Evolutionary conservation across 64 coral and sea anemone genomes (phyloP), one percentile per base, ranked within the genome.

Genomic region (Pachyseris speciosa): DNA sequence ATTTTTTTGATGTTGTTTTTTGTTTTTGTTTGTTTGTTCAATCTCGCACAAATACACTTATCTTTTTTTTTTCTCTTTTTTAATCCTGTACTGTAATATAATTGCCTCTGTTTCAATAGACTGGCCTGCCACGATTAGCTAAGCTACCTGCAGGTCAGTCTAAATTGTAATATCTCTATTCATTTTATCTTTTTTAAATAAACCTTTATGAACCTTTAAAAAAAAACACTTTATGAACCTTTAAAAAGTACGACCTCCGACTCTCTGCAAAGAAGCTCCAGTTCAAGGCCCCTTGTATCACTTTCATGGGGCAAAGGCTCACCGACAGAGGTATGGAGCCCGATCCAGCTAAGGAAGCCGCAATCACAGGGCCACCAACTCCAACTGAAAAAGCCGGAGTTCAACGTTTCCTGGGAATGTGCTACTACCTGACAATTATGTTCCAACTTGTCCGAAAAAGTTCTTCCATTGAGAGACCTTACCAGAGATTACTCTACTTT

Each of bases 261-360:
- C 68, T 73, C 10, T 71, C 66, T 8, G 32, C 43, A 16, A 69
- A 58, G 22, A 87, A 87, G 19, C 0, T 87, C 2, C 41, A 87
- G 8, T 59, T 72, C 25, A 71, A 72, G 37, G 36, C n/a, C n/a
- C n/a, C 51, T 27, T 69, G 49, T 36, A 70, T 88, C 15, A 36
- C 39, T 13, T 88, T 88, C 71, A 88, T 88, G 69, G 67, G 53
- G 16, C 51, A 88, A 37, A 64, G 37, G 17, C 52, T 61, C 5
- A 74, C 86, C 10, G 1, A 40, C 4, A 44, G 41, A 64, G 70
- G 86, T 2, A 20, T 75, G 0, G 36, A 75, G 13, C 52, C 58
- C 1, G 86, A 88, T 29, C 29, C 86, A 29, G 12, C 34, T 19
- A 64, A 84, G 22, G 24, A 39, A 66, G 57, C 58, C 0, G n/a